Base-by-base conservation (phyloP, 1,140 invertebrate species). In the Phenacoccus solenopsis region DNA sequence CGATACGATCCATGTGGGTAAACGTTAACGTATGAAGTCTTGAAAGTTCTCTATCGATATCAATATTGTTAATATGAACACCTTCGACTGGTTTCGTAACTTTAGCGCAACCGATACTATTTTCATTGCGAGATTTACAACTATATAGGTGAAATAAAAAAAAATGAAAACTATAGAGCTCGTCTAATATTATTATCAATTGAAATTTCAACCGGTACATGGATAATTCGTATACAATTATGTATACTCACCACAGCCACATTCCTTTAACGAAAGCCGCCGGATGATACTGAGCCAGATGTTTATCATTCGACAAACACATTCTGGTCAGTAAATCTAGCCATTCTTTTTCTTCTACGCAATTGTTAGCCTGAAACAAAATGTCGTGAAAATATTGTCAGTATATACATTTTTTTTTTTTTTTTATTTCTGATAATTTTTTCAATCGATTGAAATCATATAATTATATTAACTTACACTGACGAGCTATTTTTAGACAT, bases 281-380 rank as follows among this genome's bases (percentile, higher is more conserved):
- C 16, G 88, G 87, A 83, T 94, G 93, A 79, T 88, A 90, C 74
- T 84, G 84, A 76, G 88, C 85, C 74, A 88, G 80, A 76, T 86
- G 83, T 78, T 88, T 88, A 71, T 83, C 85, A 79, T 90, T 91
- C 27, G 86, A 88, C 76, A 85, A 87, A 80, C 91, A 93, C 72
- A 95, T 87, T 82, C 93, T 93, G 28, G 85, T 87, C 68, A 95
- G 81, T 73, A 94, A 83, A 77, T 94, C 90, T 74, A 94, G 84
- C 93, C 92, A 95, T 83, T 94, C 91, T 75, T 93, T 92, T 76
- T 92, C 90, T 80, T 94, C 92, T 25, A 95, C 92, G 81, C 92
- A 94, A 78, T 94, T 94, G 69, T 83, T 87, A 21, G 92, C 91
- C 81, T 92, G n/a, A n/a, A n/a, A n/a, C n/a, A 49, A 70, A 89